These are phyloP conservation scores for Odontomachus brunneus DNA, from an alignment of 1,140 invertebrate species.

Conservation along the genomic window DNA sequence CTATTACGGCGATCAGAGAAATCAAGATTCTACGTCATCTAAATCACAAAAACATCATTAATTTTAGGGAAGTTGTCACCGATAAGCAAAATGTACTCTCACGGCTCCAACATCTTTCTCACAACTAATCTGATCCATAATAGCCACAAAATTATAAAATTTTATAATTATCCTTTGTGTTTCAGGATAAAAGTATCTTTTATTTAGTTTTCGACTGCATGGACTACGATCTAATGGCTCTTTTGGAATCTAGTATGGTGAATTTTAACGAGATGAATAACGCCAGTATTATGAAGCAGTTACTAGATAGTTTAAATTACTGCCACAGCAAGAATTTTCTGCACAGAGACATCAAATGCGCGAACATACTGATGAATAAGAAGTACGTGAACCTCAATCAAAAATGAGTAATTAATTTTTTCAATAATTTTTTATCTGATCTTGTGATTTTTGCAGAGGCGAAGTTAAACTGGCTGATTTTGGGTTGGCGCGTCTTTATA, in stretches of 20 bases:
- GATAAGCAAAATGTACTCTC: constrained; percentile 96
- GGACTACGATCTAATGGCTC: constrained; percentile 99
- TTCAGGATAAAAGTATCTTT: constrained; percentile 97
- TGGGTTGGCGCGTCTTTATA: constrained; percentile 97
- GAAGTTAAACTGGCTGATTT: constrained; percentile 99
- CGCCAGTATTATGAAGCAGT: constrained; percentile 98
- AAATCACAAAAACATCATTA: constrained; percentile 99
- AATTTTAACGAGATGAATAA: constrained; percentile 98
- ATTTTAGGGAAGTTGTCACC: constrained; percentile 98
- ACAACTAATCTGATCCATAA: not conserved
- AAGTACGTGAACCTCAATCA: constrained; percentile 88
- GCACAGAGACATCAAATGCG: constrained; percentile 99
- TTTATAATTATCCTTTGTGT: constrained; percentile 55
- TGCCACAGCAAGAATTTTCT: constrained; percentile 99
- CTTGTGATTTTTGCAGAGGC: constrained; percentile 89
- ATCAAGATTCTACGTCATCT: constrained; percentile 99
- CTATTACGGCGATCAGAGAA: constrained; percentile 99
- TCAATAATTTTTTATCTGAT: constrained; percentile 26
- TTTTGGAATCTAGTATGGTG: constrained; percentile 98
- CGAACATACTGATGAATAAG: constrained; percentile 99
- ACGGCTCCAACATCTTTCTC: not conserved
- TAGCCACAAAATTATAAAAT: not conserved
- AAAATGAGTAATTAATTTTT: not conserved
- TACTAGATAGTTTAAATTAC: constrained; percentile 98
- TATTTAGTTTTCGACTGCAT: constrained; percentile 99